phyloP scores from a whole-genome alignment of 2,888 invertebrate species.

The Spodoptera exigua region DNA sequence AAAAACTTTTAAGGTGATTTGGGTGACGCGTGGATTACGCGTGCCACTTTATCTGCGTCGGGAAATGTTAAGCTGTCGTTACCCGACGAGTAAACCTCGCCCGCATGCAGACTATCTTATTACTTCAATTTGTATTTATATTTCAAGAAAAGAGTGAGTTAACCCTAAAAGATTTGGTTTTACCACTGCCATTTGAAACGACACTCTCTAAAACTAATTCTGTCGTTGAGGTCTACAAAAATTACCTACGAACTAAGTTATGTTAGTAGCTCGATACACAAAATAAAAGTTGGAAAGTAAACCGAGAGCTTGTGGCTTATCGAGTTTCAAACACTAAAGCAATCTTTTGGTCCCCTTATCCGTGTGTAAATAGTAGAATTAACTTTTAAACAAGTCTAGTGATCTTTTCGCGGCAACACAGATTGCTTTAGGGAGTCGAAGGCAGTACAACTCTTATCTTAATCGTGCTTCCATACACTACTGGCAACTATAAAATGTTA shows the following conservation, averaged over 20 bases:
- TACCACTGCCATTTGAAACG: conserved; percentile 7
- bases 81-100: conserved; percentile 25
- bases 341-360: conserved; percentile 38
- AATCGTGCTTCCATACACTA: conserved; percentile 40
- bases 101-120: conserved; percentile 39
- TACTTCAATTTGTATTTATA: conserved; percentile 48
- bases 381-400: conserved; percentile 54
- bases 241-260: conserved; percentile 18
- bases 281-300: conserved; percentile 31
- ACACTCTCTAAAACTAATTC: conserved; percentile 8
- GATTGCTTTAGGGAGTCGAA: conserved; percentile 60
- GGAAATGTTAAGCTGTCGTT: conserved; percentile 48
- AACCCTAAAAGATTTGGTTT: conserved; percentile 17
- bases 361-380: conserved; percentile 52
- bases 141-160: conserved; percentile 18
- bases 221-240: conserved; percentile 13
- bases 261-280: conserved; percentile 16
- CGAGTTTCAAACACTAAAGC: conserved; percentile 31
- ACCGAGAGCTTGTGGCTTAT: conserved; percentile 32
- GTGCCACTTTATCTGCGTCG: conserved; percentile 37
- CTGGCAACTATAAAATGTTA: conserved; percentile 48
- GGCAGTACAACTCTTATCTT: conserved; percentile 48
- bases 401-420: conserved; percentile 57
- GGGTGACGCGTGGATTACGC: conserved; percentile 46
- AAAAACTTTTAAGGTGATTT: conserved; percentile 54